Conservation (phyloP, 1,140 invertebrate species). For the Aphelenchoides fujianensis region DNA sequence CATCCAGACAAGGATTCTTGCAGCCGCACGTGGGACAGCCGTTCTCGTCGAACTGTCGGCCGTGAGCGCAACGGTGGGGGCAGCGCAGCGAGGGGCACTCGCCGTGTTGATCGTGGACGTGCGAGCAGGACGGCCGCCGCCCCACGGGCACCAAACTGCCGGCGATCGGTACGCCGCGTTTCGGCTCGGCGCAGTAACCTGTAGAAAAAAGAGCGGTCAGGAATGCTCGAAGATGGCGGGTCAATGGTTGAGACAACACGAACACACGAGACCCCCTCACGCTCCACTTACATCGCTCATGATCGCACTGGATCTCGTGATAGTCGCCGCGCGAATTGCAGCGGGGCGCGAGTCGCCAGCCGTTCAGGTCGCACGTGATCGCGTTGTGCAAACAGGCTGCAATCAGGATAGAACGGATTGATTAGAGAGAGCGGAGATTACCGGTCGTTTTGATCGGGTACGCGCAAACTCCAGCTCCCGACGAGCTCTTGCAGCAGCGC, state of each 20-base stretch:
- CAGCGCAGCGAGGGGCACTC: slow-evolving; percentile 29
- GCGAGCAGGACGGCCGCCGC: slow-evolving; percentile 19
- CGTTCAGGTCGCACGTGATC: slow-evolving; percentile 47
- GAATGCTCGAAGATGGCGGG: too few relatives aligned
- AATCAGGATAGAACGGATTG: slow-evolving; percentile 22
- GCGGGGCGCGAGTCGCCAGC: slow-evolving; percentile 24
- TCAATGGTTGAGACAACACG: too few relatives aligned
- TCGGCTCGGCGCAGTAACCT: slow-evolving; percentile 45
- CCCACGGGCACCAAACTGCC: slow-evolving; percentile 32
- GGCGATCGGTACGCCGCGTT: slow-evolving; percentile 38
- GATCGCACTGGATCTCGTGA: slow-evolving; percentile 48
- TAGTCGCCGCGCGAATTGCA: slow-evolving; percentile 48
- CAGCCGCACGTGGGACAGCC: slow-evolving; percentile 53
- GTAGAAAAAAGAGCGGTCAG: too few relatives aligned
- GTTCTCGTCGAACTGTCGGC: slow-evolving; percentile 41
- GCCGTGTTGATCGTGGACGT: slow-evolving; percentile 23
- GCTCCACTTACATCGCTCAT: slow-evolving; percentile 47
- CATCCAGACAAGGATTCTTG: slow-evolving; percentile 48
- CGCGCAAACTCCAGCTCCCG: slow-evolving; percentile 39
- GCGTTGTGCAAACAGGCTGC: slow-evolving; percentile 50
- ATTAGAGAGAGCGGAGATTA: neutral
- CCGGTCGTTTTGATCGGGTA: slow-evolving; percentile 50
- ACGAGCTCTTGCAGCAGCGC: slow-evolving; percentile 45
- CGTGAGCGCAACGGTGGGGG: slow-evolving; percentile 34
- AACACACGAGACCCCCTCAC: too few relatives aligned